Percentiles rank a stretch among this genome's conserved stretches.
phyloP scores from a whole-genome alignment of 2,113 vertebrate genomes.

The Stercorarius parasiticus region DNA sequence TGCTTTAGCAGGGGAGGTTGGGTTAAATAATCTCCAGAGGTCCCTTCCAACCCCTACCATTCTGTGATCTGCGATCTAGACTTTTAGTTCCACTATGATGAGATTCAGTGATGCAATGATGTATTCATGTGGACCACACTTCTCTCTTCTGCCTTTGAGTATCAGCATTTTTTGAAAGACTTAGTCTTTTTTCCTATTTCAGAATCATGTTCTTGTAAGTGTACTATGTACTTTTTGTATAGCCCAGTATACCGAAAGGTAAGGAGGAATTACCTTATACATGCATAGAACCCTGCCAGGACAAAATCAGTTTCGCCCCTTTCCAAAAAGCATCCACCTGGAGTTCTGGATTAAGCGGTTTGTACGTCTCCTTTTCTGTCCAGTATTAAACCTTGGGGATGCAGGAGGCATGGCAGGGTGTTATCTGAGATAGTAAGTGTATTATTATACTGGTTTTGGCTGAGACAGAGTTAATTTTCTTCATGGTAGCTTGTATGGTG shows the following conservation, averaged over 20 bases:
- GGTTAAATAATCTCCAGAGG: background rate
- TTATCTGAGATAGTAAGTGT: background rate
- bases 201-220: background rate
- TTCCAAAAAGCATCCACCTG: background rate
- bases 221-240: background rate
- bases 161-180: background rate
- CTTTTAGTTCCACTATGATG: background rate
- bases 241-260: background rate
- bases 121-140: rapidly evolving
- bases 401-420: background rate
- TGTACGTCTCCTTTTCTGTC: background rate
- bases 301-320: background rate
- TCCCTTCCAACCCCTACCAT: background rate
- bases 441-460: background rate
- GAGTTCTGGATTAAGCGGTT: background rate
- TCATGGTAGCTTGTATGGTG: background rate
- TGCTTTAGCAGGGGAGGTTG: background rate
- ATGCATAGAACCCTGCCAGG: rapidly evolving
- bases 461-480: background rate
- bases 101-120: background rate
- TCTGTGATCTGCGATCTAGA: background rate
- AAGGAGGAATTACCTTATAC: background rate
- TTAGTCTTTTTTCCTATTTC: background rate
- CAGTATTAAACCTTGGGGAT: background rate
- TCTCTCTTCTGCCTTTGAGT: background rate